Conservation (phyloP, 2,888 invertebrate genomes). For the Agrilus mali region DNA sequence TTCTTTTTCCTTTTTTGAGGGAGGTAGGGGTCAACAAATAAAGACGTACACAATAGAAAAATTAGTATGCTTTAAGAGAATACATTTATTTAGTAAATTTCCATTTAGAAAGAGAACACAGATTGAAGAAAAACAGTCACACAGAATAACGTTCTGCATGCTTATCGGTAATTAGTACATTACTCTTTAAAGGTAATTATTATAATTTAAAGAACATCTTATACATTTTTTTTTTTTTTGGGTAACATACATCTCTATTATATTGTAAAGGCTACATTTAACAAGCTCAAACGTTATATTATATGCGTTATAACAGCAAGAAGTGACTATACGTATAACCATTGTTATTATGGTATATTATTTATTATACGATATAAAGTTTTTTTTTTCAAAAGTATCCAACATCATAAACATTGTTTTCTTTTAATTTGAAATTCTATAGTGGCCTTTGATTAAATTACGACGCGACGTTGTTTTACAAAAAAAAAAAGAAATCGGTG, state of each 20-base stretch:
- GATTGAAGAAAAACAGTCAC: slow-evolving; percentile 10
- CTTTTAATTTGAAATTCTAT: slow-evolving; percentile 1
- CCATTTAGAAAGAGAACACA: slow-evolving; percentile 22
- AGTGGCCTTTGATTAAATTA: neutral
- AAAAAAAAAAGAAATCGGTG: slow-evolving; percentile 9
- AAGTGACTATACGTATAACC: too few species aligned
- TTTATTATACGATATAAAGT: too few species aligned
- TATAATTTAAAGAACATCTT: too few species aligned
- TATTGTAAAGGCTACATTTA: too few species aligned
- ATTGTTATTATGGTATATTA: too few species aligned
- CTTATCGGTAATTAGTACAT: neutral
- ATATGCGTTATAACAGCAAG: too few species aligned
- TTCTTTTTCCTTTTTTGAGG: too few species aligned
- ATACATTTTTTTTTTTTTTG: too few species aligned
- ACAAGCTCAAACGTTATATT: too few species aligned
- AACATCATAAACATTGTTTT: neutral
- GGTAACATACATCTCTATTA: too few species aligned
- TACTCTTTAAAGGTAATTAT: too few species aligned
- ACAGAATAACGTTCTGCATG: slow-evolving; percentile 8
- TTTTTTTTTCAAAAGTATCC: neutral
- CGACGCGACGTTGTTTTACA: neutral
- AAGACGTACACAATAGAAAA: slow-evolving; percentile 12
- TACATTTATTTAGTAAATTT: slow-evolving; percentile 27
- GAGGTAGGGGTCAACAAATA: too few species aligned
- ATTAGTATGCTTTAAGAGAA: slow-evolving; percentile 28